Evolutionary conservation across 2,113 vertebrate genomes (phyloP).

Genomic region (Oryzias woworae): DNA sequence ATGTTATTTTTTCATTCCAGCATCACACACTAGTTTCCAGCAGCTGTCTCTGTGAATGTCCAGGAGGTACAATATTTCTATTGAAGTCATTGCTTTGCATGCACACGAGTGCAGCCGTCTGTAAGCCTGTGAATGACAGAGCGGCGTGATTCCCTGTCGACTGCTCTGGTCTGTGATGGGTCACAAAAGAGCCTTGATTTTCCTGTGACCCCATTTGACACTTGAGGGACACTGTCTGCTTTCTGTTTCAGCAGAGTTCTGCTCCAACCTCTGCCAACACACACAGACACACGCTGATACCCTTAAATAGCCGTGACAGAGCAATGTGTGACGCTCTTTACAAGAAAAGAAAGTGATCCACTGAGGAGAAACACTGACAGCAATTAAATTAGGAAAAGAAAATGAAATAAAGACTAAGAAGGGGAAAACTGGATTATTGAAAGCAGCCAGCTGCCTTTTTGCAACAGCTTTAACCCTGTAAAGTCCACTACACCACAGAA

Average conservation of each 20-base stretch:
- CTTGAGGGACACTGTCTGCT: conserved; percentile 67
- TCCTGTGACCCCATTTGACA: conserved; percentile 61
- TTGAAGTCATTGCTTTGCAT: conserved; percentile 14
- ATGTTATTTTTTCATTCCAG: conserved; percentile 35
- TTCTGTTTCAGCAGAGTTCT: conserved; percentile 66
- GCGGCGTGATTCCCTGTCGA: conserved; percentile 51
- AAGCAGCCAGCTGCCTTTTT: conserved; percentile 68
- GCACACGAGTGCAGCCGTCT: neutral
- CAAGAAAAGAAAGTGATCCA: conserved; percentile 17
- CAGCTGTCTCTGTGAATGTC: conserved; percentile 41
- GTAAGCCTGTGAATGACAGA: conserved; percentile 66
- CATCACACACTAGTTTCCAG: conserved; percentile 32
- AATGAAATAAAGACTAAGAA: conserved; percentile 7
- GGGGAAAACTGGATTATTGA: conserved; percentile 47
- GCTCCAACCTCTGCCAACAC: conserved; percentile 29
- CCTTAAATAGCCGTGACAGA: conserved; percentile 58
- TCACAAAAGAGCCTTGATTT: conserved; percentile 64
- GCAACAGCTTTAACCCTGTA: conserved; percentile 31
- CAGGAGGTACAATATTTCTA: conserved; percentile 19
- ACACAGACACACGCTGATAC: conserved; percentile 21
- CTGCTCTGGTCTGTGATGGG: conserved; percentile 64
- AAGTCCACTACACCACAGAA: too few relatives aligned
- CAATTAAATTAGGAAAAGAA: conserved; percentile 5
- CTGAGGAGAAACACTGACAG: conserved; percentile 10
- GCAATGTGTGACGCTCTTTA: conserved; percentile 24